Evolutionary conservation across 2,888 invertebrate species (phyloP), one percentile per base, ranked within the genome.

Genomic region (Leucophora obtusa): DNA sequence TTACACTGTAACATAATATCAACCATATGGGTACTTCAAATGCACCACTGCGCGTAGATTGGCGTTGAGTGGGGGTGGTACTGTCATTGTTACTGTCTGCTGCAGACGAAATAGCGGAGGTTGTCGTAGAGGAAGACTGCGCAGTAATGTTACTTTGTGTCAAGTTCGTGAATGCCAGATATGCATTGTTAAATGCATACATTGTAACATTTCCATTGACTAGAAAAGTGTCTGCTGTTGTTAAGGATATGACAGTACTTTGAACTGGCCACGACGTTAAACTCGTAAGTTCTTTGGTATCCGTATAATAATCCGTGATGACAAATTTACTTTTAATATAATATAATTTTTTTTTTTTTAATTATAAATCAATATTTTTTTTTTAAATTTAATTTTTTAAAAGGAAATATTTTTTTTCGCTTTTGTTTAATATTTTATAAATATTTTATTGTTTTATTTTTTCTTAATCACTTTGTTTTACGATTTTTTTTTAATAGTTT

Each of bases 1-100:
- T 96, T 28, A 93, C 90, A 73, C 94, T 92, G 87, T 96, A 96
- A 0, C 96, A 92, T 0, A 95, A 84, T 76, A 87, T 84, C 74
- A 87, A 82, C 87, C 87, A 87, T n/a, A 86, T 84, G 76, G 87
- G 87, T 28, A 87, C 84, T 51, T 86, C 87, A 43, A 80, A 47
- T 65, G 76, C 59, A 65, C 24, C 54, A 11, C 28, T 65, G 33
- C 80, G 76, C 2, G 47, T 65, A 17, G 69, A 1, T 10, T 56
- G 62, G 1, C 66, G 82, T n/a, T 74, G 78, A 21, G 56, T 60
- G 38, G 50, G 3, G 17, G 53, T 9, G n/a, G 50, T 9, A 21
- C 5, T 33, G 11, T 24, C 21, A 35, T 0, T 43, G 62, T 11
- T 15, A 18, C 21, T 47, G 33, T 4, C 38, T 17, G 60, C 9